Evolutionary conservation across 2,797 vertebrate species (phyloP).

Genomic region (Falco concolor): DNA sequence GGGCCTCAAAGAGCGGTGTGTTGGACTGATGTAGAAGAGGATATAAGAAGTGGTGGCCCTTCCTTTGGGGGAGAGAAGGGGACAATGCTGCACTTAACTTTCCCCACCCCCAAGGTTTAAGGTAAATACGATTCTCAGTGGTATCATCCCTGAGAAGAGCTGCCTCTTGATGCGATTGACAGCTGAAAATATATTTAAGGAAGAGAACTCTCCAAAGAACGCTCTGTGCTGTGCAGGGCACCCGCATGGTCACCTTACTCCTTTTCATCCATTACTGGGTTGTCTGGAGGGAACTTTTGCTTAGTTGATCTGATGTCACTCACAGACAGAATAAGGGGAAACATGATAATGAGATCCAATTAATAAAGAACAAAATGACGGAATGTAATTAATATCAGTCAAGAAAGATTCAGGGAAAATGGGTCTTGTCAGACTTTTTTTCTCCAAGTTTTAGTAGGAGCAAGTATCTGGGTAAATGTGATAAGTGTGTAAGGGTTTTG

Average conservation of each 20-base stretch:
- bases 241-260: background rate
- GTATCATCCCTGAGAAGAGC: background rate
- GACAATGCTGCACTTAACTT: accelerated
- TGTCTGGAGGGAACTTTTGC: background rate
- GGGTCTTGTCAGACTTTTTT: background rate
- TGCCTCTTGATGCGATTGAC: accelerated
- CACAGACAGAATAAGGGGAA: background rate
- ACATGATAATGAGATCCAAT: background rate
- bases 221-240: background rate
- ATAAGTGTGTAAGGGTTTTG: background rate
- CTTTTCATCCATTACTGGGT: accelerated
- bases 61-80: background rate
- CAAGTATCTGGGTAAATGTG: slow-evolving; percentile 1
- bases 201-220: background rate
- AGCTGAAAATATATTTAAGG: background rate
- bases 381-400: slow-evolving; percentile 11
- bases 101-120: background rate
- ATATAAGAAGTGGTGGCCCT: background rate
- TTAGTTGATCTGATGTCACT: background rate
- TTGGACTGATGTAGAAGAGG: background rate
- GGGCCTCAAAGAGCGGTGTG: accelerated
- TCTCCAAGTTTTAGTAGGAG: background rate
- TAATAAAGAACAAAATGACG: background rate
- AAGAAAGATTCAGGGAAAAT: slow-evolving; percentile 9
- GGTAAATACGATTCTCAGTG: background rate